phyloP scores from a whole-genome alignment of 2,113 vertebrate genomes.

The Bostrychus sinensis region DNA sequence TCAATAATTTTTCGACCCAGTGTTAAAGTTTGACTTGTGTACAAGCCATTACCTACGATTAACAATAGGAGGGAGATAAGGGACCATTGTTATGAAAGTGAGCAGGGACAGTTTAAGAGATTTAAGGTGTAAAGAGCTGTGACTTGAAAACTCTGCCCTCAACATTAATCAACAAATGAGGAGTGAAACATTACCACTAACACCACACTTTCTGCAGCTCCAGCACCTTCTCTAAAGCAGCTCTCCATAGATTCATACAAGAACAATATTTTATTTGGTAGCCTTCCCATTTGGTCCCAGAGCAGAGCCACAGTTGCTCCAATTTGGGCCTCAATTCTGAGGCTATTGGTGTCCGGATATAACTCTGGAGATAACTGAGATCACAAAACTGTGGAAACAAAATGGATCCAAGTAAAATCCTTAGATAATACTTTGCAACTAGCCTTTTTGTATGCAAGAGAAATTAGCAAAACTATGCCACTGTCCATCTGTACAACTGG shows the following conservation, averaged over 20 bases:
- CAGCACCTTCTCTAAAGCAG: conserved; percentile 16
- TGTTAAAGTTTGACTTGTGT: conserved; percentile 19
- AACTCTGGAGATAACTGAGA: conserved; percentile 25
- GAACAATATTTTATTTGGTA: conserved; percentile 44
- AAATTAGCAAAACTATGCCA: conserved; percentile 23
- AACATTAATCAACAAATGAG: conserved; percentile 53
- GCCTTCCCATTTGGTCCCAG: conserved; percentile 38
- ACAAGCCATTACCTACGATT: conserved; percentile 22
- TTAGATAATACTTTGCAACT: conserved; percentile 29
- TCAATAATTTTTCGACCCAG: conserved; percentile 3
- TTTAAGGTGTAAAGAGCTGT: conserved; percentile 25
- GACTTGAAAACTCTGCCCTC: conserved; percentile 20
- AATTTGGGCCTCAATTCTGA: conserved; percentile 34
- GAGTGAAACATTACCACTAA: conserved; percentile 19
- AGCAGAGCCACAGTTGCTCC: conserved; percentile 47
- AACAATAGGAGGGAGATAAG: conserved; percentile 27
- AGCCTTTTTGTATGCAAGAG: background rate
- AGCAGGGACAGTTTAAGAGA: conserved; percentile 18
- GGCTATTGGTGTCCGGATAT: conserved; percentile 35
- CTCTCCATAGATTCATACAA: conserved; percentile 7
- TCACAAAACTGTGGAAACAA: conserved; percentile 23
- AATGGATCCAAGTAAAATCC: conserved; percentile 21
- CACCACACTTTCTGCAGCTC: conserved; percentile 39
- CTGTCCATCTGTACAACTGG: conserved; percentile 38
- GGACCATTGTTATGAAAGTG: conserved; percentile 23